These are phyloP conservation scores for Crocodylus rhombifer DNA, from an alignment of 2,797 vertebrate genomes.

Conservation along the genomic window DNA sequence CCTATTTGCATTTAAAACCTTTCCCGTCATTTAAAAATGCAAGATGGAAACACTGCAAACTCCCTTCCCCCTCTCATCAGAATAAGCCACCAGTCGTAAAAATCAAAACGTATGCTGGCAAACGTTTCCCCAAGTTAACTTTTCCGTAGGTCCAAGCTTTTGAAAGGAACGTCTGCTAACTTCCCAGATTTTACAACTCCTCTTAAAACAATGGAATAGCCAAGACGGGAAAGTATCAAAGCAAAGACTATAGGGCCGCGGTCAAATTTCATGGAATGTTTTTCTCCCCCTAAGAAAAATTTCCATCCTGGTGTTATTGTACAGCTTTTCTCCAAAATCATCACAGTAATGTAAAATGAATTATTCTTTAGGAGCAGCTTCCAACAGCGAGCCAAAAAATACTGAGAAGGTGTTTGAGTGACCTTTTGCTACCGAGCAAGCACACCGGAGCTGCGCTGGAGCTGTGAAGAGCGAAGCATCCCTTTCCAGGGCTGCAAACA, in stretches of 20 bases:
- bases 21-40: background rate
- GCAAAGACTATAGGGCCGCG: constrained; percentile 36
- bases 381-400: constrained; percentile 34
- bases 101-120: constrained; percentile 60
- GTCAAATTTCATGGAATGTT: constrained; percentile 57
- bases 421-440: background rate
- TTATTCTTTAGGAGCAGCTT: constrained; percentile 59
- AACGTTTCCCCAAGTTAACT: constrained; percentile 62
- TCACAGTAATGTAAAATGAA: constrained; percentile 56
- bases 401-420: constrained; percentile 29
- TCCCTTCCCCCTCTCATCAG: constrained; percentile 37
- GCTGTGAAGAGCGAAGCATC: background rate
- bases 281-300: background rate
- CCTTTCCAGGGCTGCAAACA: background rate
- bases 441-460: background rate
- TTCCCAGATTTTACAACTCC: constrained; percentile 75
- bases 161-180: constrained; percentile 69
- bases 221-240: constrained; percentile 66
- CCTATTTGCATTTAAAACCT: constrained; percentile 54
- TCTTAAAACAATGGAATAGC: constrained; percentile 59
- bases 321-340: constrained; percentile 51
- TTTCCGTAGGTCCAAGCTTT: constrained; percentile 58
- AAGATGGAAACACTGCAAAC: constrained; percentile 13
- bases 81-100: constrained; percentile 68
- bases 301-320: constrained; percentile 50